Evolutionary conservation across 2,888 invertebrate species (phyloP).

Genomic region (Pachydiplax longipennis): DNA sequence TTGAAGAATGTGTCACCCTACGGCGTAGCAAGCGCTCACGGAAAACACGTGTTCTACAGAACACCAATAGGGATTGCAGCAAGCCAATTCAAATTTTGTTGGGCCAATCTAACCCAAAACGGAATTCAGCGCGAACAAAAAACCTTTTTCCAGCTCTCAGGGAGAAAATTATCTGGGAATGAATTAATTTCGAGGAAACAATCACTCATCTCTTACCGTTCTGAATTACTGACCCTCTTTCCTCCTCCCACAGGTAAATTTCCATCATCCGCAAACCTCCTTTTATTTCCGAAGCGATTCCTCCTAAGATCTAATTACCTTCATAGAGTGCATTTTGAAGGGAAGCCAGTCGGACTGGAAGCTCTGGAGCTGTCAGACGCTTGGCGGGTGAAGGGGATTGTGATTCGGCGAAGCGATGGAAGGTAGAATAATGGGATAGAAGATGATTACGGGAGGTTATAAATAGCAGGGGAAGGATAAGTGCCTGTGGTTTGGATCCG

Average conservation of each 20-base stretch:
- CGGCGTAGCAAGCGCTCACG: too few relatives aligned
- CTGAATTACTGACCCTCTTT: background rate
- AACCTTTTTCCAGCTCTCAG: too few relatives aligned
- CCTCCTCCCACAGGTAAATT: background rate
- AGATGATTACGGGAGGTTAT: background rate
- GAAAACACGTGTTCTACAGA: too few relatives aligned
- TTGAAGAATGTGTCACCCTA: too few relatives aligned
- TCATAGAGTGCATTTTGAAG: background rate
- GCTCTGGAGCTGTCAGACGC: background rate
- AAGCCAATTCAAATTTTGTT: too few relatives aligned
- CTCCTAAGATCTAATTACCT: background rate
- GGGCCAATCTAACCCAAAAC: too few relatives aligned
- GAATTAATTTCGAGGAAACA: background rate
- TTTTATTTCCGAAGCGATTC: background rate
- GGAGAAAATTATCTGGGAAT: background rate
- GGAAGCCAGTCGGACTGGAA: too few relatives aligned
- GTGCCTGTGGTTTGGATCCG: background rate
- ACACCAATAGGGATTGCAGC: too few relatives aligned
- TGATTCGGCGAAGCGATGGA: background rate
- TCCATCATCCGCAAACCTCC: background rate
- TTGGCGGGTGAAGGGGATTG: background rate
- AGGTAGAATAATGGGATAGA: background rate
- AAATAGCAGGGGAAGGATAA: background rate
- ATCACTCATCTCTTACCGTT: background rate
- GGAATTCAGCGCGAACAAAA: too few relatives aligned